Percentiles rank a stretch among this genome's conserved stretches.
Conservation (phyloP, 2,113 vertebrate genomes). For the Amblyornis subalaris region DNA sequence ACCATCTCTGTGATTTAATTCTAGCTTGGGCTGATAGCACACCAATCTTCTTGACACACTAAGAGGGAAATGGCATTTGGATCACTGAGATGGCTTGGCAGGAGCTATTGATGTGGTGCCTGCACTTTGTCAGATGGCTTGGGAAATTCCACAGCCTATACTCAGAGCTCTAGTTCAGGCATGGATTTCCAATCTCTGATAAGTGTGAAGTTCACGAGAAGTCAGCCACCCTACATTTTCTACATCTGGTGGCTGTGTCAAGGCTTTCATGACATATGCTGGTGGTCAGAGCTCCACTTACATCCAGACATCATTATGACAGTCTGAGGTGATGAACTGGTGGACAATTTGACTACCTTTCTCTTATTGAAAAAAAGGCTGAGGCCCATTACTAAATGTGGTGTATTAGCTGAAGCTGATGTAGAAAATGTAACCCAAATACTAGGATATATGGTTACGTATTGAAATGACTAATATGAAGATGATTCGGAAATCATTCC, state of each 20-base stretch:
- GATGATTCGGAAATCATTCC: background rate
- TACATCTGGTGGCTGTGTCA: background rate
- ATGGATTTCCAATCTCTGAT: conserved; percentile 19
- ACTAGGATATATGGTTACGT: background rate
- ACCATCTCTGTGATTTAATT: background rate
- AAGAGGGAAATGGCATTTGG: background rate
- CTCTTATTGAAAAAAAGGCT: background rate
- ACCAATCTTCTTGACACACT: conserved; percentile 14
- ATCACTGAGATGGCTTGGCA: conserved; percentile 11
- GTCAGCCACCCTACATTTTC: background rate
- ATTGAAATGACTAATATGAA: background rate
- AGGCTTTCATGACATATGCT: background rate
- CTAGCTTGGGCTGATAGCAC: background rate
- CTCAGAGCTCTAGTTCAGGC: background rate
- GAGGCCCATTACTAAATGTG: background rate
- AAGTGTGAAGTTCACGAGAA: background rate
- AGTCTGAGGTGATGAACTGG: background rate
- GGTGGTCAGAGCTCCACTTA: background rate
- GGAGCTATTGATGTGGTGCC: conserved; percentile 3
- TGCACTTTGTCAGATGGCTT: conserved; percentile 29
- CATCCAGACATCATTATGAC: background rate
- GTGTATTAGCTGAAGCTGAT: background rate
- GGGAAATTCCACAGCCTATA: conserved; percentile 2
- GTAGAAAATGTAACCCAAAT: background rate
- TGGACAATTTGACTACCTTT: background rate